Conservation (phyloP, 2,888 invertebrate genomes). For the Celastrina argiolus region DNA sequence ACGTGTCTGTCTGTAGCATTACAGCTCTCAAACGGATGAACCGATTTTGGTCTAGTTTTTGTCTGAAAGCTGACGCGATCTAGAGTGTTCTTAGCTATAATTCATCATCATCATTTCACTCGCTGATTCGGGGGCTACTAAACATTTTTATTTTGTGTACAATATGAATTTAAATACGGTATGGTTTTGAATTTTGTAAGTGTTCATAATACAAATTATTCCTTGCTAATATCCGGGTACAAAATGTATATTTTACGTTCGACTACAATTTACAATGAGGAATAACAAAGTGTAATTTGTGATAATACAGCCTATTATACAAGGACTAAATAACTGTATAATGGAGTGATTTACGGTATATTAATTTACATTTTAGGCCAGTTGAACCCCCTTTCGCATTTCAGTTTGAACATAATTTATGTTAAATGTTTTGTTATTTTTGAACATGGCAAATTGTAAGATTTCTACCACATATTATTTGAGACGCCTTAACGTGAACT, state of each 20-base stretch:
- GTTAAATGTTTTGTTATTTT: conserved; percentile 9
- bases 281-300: background rate
- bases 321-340: background rate
- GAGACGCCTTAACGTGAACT: background rate
- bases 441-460: background rate
- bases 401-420: background rate
- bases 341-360: background rate
- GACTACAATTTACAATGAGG: background rate
- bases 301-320: background rate
- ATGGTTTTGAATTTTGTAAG: too few species aligned
- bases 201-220: too few species aligned
- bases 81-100: too few species aligned
- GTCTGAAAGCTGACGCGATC: too few species aligned
- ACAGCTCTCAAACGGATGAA: too few species aligned
- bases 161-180: too few species aligned
- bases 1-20: too few species aligned
- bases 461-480: background rate
- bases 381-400: background rate
- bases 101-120: too few species aligned
- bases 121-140: too few species aligned
- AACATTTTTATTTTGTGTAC: too few species aligned
- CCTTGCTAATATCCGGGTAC: background rate
- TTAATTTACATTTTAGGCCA: background rate
- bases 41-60: too few species aligned
- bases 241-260: background rate